Base-by-base conservation (phyloP, 2,888 invertebrate species). In the Ditylenchus weischeri region DNA sequence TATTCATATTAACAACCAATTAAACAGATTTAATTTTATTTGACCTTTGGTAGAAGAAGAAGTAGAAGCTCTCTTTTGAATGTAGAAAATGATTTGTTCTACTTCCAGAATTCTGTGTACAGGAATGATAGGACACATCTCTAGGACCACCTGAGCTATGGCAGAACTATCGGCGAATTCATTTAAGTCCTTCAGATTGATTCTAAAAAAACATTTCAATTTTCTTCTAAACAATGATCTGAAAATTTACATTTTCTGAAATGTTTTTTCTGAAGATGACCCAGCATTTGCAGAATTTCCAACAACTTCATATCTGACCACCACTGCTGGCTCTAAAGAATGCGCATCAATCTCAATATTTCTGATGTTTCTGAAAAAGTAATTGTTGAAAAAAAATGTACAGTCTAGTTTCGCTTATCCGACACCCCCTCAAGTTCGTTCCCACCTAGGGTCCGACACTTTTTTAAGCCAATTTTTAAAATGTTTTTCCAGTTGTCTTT, bases 261-360 rank as follows among this genome's bases (percentile, higher is more conserved):
- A 18, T 13, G 36, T 13, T 90, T 84, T 90, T 90, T 86, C 90
- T 90, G 79, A 89, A 89, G 81, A 91, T 87, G 87, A 91, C 89
- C 69, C 89, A 54, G 54, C 43, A 90, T 90, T 72, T 91, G 87
- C 75, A 91, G 90, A n/a, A 90, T 88, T 59, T 91, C 91, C 84
- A 91, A 90, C 72, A 11, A 91, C 86, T 83, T 91, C 90, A 86
- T 92, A 92, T 84, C 90, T 90, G 64, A 92, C 89, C 66, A 93
- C 88, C 62, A 92, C 85, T 57, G 92, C 91, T 82, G 90, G 90
- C 82, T 92, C 89, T 63, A 89, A 89, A 13, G 92, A 91, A 86
- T 93, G 92, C 21, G 91, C 91, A 86, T 93, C 92, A 72, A 92
- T 73, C n/a, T 76, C 73, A 5, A 80, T 68, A 23, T 75, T 75